A percentile compares a stretch with the other conserved stretches of the same genome.
phyloP scores from a whole-genome alignment of 2,797 vertebrate species.

The Rhodeus uyekii region DNA sequence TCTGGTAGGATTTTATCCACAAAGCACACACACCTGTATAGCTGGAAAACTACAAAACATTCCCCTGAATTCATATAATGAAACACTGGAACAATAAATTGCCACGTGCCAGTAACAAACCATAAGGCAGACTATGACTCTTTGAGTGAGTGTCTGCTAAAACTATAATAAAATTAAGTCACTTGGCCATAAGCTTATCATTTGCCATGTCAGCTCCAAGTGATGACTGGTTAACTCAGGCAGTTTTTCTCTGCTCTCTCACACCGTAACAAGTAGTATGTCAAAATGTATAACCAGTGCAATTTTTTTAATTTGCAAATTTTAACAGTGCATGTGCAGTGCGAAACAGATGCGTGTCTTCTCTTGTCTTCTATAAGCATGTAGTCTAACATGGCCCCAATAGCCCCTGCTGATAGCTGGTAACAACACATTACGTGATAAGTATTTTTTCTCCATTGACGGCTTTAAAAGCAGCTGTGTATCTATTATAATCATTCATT shows the following conservation, averaged over 20 bases:
- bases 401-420: background rate
- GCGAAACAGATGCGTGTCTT: background rate
- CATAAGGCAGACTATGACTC: background rate
- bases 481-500: background rate
- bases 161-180: constrained; percentile 20
- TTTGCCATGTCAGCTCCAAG: background rate
- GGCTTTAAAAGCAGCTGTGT: background rate
- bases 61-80: constrained; percentile 23
- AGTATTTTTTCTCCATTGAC: background rate
- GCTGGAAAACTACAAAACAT: constrained; percentile 29
- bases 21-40: constrained; percentile 32
- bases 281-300: background rate
- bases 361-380: background rate
- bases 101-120: constrained; percentile 20
- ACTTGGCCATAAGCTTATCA: constrained; percentile 13
- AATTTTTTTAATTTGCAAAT: background rate
- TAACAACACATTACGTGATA: background rate
- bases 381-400: background rate
- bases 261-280: background rate
- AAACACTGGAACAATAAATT: constrained; percentile 3
- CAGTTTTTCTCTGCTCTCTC: background rate
- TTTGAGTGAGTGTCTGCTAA: background rate
- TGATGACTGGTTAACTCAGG: background rate
- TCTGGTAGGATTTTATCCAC: constrained; percentile 34
- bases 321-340: background rate